Evolutionary conservation across 2,888 invertebrate species (phyloP), one percentile per base, ranked within the genome.

Genomic region (Dendrolimus houi): DNA sequence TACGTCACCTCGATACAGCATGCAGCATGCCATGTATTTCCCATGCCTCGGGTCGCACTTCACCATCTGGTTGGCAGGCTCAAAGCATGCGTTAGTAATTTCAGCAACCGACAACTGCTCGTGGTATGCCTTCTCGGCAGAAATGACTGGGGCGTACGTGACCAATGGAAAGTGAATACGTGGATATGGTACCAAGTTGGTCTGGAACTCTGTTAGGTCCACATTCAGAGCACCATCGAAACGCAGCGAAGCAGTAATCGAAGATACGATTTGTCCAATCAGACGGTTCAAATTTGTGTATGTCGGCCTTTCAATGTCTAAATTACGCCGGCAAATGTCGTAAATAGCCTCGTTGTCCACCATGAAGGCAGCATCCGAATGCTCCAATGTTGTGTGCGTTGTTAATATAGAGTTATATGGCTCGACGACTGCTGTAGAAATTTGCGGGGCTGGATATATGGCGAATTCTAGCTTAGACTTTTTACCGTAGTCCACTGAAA

Each of bases 361-460:
- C 98, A 98, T 98, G 86, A 98, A 98, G 52, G 98, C 97, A 76
- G 98, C 98, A 85, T 98, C 98, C 0, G 97, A 97, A 81, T 98
- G 98, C 84, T 98, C 98, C 71, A 96, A 84, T 41, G 98, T 98
- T 40, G 98, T 98, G 86, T 98, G 98, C 52, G 98, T 98, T 65
- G 98, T 98, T 71, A 98, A 91, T 70, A 98, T 97, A 0, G 98
- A 97, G 88, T 98, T 98, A 93, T 98, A 98, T 0, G 98, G 98
- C 81, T 98, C 98, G 41, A 98, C 98, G 41, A 96, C 96, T 41
- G 96, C 96, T 0, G 96, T 96, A 41, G 96, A 96, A 40, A 96
- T 95, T 80, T 95, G 95, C 1, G 98, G 98, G 12, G 98, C 98
- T 47, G 98, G 98, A 80, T 98, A 98, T 76, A 98, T 97, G 62